Evolutionary conservation across 2,113 vertebrate genomes (phyloP).

Genomic region (Galemys pyrenaicus): DNA sequence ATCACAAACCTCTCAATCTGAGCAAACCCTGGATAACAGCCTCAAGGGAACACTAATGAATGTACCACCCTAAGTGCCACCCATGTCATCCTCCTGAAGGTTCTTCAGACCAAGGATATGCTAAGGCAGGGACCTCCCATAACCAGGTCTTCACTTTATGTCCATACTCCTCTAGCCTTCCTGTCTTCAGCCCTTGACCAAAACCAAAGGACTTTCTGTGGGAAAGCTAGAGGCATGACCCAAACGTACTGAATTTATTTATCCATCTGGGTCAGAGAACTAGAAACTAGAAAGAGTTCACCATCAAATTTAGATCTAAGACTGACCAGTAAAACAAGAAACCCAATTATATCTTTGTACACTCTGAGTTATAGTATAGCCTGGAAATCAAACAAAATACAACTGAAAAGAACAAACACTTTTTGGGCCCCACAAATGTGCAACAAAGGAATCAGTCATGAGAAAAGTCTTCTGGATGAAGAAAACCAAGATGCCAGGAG

Average conservation of each 20-base stretch:
- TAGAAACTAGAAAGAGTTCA: neutral
- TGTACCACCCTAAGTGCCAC: neutral
- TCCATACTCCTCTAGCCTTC: neutral
- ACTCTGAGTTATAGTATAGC: neutral
- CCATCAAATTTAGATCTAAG: neutral
- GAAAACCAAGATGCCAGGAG: neutral
- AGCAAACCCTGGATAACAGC: neutral
- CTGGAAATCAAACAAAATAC: neutral
- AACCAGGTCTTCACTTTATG: neutral
- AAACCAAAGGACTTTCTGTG: neutral
- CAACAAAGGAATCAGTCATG: neutral
- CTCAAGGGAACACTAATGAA: neutral
- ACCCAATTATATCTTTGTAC: neutral
- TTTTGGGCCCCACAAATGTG: neutral
- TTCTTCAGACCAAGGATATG: neutral
- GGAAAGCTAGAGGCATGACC: neutral
- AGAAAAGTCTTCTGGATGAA: neutral
- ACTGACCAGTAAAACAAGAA: neutral
- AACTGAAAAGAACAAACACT: neutral
- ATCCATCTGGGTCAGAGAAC: neutral
- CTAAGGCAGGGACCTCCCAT: neutral
- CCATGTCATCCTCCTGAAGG: neutral
- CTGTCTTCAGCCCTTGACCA: neutral
- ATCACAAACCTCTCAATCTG: constrained; percentile 3
- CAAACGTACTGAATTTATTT: neutral